phyloP scores from a whole-genome alignment of 35 echinoderm and acorn worm genomes.

The Patiria miniata region DNA sequence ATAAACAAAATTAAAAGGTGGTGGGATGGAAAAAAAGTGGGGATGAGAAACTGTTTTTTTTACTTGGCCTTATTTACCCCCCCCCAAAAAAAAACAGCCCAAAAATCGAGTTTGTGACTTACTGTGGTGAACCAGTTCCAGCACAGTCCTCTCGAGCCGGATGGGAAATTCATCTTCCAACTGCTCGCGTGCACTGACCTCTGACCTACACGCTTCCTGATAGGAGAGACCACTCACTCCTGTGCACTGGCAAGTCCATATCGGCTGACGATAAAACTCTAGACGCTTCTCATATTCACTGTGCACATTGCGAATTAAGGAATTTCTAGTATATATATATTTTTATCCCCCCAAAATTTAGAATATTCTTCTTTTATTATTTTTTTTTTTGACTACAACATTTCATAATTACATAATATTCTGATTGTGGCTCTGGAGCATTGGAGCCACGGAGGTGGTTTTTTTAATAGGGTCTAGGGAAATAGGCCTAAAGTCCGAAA shows the following conservation, averaged over 20 bases:
- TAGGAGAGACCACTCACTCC: conserved; percentile 75
- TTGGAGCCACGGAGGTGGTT: no score
- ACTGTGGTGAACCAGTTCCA: conserved; percentile 93
- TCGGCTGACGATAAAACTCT: conserved; percentile 66
- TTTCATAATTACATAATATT: not conserved
- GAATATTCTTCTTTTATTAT: not conserved
- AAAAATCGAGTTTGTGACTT: no score
- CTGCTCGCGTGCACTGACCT: conserved; percentile 41
- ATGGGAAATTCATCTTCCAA: conserved; percentile 62
- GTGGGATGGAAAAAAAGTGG: no score
- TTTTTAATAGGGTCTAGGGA: no score
- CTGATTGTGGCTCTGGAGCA: not conserved
- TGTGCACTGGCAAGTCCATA: conserved; percentile 94
- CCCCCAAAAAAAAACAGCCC: no score
- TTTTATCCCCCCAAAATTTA: not conserved
- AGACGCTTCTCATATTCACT: conserved; percentile 88
- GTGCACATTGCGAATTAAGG: conserved; percentile 12
- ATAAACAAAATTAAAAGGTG: no score
- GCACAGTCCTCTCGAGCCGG: conserved; percentile 69
- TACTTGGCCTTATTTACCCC: no score
- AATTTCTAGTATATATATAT: not conserved
- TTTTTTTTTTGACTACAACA: not conserved
- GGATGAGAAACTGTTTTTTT: no score
- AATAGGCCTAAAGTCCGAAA: no score
- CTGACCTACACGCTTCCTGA: conserved; percentile 80